Evolutionary conservation across 1,140 invertebrate species (phyloP).

Genomic region (Drosophila kepulauana): DNA sequence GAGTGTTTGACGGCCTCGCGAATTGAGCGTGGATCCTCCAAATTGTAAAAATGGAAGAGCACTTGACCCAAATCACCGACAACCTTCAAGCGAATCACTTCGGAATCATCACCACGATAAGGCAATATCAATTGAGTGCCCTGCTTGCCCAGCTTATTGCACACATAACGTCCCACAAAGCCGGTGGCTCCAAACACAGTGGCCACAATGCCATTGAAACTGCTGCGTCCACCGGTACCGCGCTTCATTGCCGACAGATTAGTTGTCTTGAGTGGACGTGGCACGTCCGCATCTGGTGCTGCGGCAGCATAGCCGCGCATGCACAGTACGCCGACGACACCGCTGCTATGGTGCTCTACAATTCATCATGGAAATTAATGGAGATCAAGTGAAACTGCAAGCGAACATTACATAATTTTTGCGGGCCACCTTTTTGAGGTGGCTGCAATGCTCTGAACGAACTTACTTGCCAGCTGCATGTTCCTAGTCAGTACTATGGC

Average conservation of each 20-base stretch:
- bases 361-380: background rate
- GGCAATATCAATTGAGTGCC: conserved; percentile 96
- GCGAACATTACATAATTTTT: conserved; percentile 71
- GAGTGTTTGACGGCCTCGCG: conserved; percentile 96
- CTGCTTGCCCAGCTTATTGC: conserved; percentile 95
- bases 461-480: conserved; percentile 81
- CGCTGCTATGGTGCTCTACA: conserved; percentile 75
- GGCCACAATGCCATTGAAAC: conserved; percentile 98
- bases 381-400: conserved; percentile 39
- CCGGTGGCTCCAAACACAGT: conserved; percentile 98
- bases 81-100: conserved; percentile 91
- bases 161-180: conserved; percentile 93
- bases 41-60: conserved; percentile 93
- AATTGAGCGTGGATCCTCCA: conserved; percentile 96
- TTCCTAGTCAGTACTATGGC: conserved; percentile 79
- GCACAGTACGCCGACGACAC: conserved; percentile 75
- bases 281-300: conserved; percentile 62
- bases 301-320: conserved; percentile 67
- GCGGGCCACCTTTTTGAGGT: background rate
- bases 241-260: conserved; percentile 90
- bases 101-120: conserved; percentile 94
- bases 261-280: conserved; percentile 76
- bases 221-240: conserved; percentile 97
- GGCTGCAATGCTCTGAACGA: background rate
- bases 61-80: conserved; percentile 98